These are phyloP conservation scores for Fragariocoptes setiger DNA, from an alignment of 1,140 invertebrate genomes.

Conservation along the genomic window DNA sequence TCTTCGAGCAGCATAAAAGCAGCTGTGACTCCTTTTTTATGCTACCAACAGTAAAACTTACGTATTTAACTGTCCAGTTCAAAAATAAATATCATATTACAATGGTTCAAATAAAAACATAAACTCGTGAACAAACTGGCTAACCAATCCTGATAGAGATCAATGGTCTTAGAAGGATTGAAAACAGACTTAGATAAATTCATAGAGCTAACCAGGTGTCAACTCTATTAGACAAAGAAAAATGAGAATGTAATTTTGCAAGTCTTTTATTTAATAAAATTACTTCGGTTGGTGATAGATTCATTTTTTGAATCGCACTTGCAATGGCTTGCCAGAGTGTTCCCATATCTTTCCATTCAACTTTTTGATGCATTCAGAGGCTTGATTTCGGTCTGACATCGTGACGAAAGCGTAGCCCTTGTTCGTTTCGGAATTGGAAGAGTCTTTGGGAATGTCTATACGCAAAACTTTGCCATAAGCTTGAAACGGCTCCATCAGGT, in stretches of 20 bases:
- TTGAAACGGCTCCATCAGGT: constrained; percentile 17
- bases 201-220: too few species aligned
- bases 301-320: constrained; percentile 17
- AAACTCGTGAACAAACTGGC: too few species aligned
- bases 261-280: neutral
- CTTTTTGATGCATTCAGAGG: constrained; percentile 16
- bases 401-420: constrained; percentile 20
- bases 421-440: constrained; percentile 14
- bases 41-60: neutral
- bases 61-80: neutral
- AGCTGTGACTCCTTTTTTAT: neutral
- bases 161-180: too few species aligned
- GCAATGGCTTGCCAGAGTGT: constrained; percentile 16
- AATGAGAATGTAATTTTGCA: neutral
- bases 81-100: too few species aligned
- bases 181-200: too few species aligned
- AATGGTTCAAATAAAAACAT: too few species aligned
- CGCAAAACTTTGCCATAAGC: constrained; percentile 18
- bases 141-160: too few species aligned
- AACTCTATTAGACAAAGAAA: neutral
- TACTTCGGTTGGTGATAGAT: neutral
- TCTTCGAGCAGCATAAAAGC: neutral
- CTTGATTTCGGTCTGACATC: constrained; percentile 19
- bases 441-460: constrained; percentile 18
- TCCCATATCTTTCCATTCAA: constrained; percentile 17